These are phyloP conservation scores for Phyllotreta cruciferae DNA, from an alignment of 2,888 invertebrate species.

Conservation along the genomic window DNA sequence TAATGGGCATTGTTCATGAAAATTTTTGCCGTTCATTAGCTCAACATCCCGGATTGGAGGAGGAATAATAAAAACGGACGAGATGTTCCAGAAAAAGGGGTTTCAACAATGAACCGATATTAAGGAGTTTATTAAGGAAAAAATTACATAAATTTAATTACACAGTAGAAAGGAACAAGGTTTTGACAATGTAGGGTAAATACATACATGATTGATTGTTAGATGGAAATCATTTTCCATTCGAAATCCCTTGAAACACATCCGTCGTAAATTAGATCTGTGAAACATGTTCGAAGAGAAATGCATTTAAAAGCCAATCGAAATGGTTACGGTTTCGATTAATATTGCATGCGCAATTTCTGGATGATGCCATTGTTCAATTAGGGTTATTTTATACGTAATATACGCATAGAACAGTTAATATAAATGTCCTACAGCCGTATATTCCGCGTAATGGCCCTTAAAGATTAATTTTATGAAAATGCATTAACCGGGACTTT, in stretches of 20 bases:
- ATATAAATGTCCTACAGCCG: slow-evolving; percentile 17
- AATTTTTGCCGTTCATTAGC: slow-evolving; percentile 25
- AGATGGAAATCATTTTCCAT: too few relatives aligned
- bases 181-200: too few relatives aligned
- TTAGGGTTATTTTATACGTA: slow-evolving; percentile 11
- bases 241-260: too few relatives aligned
- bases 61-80: neutral
- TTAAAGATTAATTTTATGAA: slow-evolving; percentile 23
- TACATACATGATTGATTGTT: too few relatives aligned
- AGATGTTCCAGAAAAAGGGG: neutral
- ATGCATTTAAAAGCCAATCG: slow-evolving; percentile 1
- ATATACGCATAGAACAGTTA: slow-evolving; percentile 19
- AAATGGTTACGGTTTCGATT: slow-evolving; percentile 9
- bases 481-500: slow-evolving; percentile 14
- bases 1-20: slow-evolving; percentile 17
- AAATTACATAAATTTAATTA: too few relatives aligned
- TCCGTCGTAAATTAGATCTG: too few relatives aligned
- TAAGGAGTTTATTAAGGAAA: too few relatives aligned
- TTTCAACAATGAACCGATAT: neutral
- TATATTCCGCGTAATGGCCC: slow-evolving; percentile 11
- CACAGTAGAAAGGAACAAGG: too few relatives aligned
- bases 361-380: slow-evolving; percentile 17
- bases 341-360: slow-evolving; percentile 13
- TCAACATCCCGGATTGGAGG: neutral
- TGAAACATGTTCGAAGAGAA: slow-evolving; percentile 4